Base-by-base conservation (phyloP, 2,797 vertebrate species). In the Silurus lanzhouensis region DNA sequence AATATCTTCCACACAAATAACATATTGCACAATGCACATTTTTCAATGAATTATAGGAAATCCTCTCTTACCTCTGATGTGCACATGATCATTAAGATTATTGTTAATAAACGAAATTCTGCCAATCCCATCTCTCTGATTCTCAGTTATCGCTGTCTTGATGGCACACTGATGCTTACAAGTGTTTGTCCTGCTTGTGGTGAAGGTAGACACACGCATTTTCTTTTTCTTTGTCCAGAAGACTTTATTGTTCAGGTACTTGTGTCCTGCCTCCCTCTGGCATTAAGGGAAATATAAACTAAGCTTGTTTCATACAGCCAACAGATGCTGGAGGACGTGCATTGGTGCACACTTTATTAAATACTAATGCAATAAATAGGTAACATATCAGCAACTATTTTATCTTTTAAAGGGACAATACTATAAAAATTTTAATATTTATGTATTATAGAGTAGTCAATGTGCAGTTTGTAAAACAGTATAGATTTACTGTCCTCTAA, bases 211-310 rank as follows among this genome's bases (percentile, higher is more conserved):
- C 84, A 88, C 44, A 15, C 70, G 20, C 63, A 71, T 74, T 86
- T 89, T 81, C 52, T 79, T 84, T 67, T 83, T 60, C 6, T 10
- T 84, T 82, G 1, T 79, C 68, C 86, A 89, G 94, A 92, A 94
- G 92, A 84, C 89, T 90, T 91, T 93, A 93, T 94, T 95, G 94
- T 95, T 93, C 92, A 91, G 92, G 85, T 90, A 93, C 92, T 87
- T 87, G 90, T 89, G 91, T 94, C 93, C 94, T 93, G 93, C 94
- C 93, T 93, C 91, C 38, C 20, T 79, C 3, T 79, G 72, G 27
- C 27, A 58, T 15, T 76, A 3, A 25, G n/a, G 55, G 75, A 78
- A 78, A 60, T 78, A 57, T 22, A 61, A 6, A 57, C 72, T 75
- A 52, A 75, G 48, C 52, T 75, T 52, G 27, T 55, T n/a, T 55